These are phyloP conservation scores for Hoplodrina blanda DNA, from an alignment of 2,888 invertebrate genomes.

Conservation along the genomic window DNA sequence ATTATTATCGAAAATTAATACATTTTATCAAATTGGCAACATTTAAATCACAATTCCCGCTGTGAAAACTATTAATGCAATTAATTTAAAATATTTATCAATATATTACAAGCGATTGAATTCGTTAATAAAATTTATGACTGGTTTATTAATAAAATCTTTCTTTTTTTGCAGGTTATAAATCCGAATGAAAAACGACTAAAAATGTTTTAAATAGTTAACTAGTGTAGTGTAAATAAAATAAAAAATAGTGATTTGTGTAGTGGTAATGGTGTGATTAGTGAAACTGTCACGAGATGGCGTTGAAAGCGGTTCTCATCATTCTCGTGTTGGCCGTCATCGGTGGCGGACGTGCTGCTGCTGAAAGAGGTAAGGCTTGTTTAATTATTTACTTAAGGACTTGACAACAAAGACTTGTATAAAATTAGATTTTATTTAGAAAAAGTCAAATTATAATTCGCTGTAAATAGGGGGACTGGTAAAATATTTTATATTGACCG, in stretches of 20 bases:
- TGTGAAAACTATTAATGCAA: conserved; percentile 20
- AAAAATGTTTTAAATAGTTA: conserved; percentile 65
- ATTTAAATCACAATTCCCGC: conserved; percentile 42
- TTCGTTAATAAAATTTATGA: background rate
- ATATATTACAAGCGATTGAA: conserved; percentile 10
- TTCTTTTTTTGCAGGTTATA: conserved; percentile 66
- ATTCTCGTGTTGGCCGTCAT: conserved; percentile 68
- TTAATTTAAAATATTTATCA: conserved; percentile 1
- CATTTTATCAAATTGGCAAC: conserved; percentile 3
- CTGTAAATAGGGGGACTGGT: no score
- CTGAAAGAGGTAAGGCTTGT: conserved; percentile 72
- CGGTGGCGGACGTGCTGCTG: conserved; percentile 63
- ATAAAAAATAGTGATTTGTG: conserved; percentile 51
- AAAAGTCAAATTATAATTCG: no score
- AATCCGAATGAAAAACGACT: conserved; percentile 68
- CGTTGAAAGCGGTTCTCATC: conserved; percentile 69
- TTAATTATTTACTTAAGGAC: background rate
- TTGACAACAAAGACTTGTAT: no score
- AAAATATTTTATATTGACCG: no score
- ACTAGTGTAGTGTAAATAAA: conserved; percentile 55
- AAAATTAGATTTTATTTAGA: no score
- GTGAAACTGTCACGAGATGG: conserved; percentile 71
- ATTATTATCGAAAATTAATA: conserved; percentile 1
- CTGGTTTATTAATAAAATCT: conserved; percentile 21
- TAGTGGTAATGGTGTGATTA: conserved; percentile 72